Evolutionary conservation across 2,797 vertebrate species (phyloP).

Genomic region (Cuculus canorus): DNA sequence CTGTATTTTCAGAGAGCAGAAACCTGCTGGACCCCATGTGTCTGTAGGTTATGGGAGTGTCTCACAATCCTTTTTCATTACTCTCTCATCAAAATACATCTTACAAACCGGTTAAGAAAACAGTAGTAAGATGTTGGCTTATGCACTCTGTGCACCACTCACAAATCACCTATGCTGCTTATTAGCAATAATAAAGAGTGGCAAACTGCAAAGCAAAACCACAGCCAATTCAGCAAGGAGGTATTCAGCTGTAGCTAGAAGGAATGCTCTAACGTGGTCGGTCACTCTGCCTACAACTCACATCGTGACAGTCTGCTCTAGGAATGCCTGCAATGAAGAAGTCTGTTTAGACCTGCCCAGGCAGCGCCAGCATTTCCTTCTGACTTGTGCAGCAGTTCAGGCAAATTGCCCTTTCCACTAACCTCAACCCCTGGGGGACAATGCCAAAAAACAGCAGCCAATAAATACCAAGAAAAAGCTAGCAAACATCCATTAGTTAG

Average conservation of each 20-base stretch:
- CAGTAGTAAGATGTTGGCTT: neutral
- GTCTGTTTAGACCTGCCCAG: slow-evolving; percentile 36
- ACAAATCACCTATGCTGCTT: neutral
- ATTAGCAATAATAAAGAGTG: neutral
- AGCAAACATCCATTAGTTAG: neutral
- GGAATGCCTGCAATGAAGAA: neutral
- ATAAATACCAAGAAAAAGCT: neutral
- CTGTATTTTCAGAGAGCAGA: neutral
- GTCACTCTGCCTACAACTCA: fast-evolving
- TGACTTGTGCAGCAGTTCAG: neutral
- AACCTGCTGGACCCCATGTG: neutral
- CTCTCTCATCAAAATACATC: neutral
- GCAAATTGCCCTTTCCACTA: neutral
- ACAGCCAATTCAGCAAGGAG: neutral
- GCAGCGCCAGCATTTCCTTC: neutral
- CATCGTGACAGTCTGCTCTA: neutral
- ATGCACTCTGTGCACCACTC: neutral
- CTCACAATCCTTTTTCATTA: neutral
- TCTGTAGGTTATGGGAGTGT: neutral
- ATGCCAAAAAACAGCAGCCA: neutral
- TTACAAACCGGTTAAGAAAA: neutral
- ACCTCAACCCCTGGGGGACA: neutral
- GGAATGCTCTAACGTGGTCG: neutral
- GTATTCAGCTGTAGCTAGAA: neutral
- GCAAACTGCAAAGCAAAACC: neutral